Evolutionary conservation across 2,797 vertebrate species (phyloP).

Genomic region (Lutjanus campechanus): DNA sequence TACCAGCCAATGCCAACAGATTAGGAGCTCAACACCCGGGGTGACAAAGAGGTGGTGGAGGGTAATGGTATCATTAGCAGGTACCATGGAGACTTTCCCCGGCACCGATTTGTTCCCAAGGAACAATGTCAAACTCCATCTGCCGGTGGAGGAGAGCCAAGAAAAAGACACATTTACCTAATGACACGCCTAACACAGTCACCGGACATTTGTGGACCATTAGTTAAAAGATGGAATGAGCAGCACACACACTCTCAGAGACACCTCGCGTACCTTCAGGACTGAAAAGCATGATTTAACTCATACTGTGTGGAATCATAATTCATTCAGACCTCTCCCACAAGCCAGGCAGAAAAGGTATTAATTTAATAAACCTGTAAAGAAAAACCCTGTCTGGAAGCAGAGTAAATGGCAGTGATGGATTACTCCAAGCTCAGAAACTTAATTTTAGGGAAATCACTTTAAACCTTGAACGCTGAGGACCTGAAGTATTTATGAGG

Average conservation of each 20-base stretch:
- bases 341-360: conserved; percentile 75
- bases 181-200: conserved; percentile 49
- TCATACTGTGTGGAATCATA: conserved; percentile 71
- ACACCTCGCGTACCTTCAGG: conserved; percentile 58
- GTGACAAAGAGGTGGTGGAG: conserved; percentile 63
- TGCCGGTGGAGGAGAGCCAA: conserved; percentile 57
- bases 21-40: conserved; percentile 67
- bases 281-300: conserved; percentile 70
- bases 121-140: conserved; percentile 67
- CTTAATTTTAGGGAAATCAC: conserved; percentile 81
- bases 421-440: conserved; percentile 79
- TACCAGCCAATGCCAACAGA: conserved; percentile 60
- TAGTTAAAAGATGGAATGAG: conserved; percentile 61
- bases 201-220: conserved; percentile 60
- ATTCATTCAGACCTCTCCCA: conserved; percentile 78
- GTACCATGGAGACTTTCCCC: conserved; percentile 55
- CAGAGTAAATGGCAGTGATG: conserved; percentile 81
- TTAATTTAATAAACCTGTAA: conserved; percentile 85
- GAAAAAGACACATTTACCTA: conserved; percentile 65
- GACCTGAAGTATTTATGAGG: conserved; percentile 82
- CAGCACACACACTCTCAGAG: conserved; percentile 28
- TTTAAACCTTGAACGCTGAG: conserved; percentile 76
- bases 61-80: conserved; percentile 70
- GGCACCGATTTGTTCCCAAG: conserved; percentile 52
- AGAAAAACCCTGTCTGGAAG: conserved; percentile 76